phyloP scores from a whole-genome alignment of 2,888 invertebrate genomes.

The Megaustenia siamemsis region DNA sequence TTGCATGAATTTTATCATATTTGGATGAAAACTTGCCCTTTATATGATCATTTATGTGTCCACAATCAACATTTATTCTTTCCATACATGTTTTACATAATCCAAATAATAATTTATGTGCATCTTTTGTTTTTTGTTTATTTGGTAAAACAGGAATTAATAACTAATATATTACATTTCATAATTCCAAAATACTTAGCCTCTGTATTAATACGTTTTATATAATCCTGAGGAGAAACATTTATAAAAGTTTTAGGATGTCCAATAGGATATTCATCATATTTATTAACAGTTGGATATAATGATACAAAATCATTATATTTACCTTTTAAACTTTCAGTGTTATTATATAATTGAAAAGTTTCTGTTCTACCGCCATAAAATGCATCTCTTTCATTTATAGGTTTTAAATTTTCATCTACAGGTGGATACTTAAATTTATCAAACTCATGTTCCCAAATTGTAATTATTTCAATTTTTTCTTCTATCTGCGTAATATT shows the following conservation, averaged over 20 bases:
- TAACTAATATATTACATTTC: too few relatives aligned
- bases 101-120: constrained; percentile 2
- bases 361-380: constrained; percentile 29
- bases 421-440: constrained; percentile 6
- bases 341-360: constrained; percentile 24
- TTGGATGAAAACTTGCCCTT: too few relatives aligned
- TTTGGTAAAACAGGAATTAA: background rate
- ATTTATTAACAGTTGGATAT: constrained; percentile 36
- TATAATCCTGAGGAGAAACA: constrained; percentile 2
- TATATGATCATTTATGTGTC: too few relatives aligned
- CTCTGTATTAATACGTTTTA: too few relatives aligned
- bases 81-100: constrained; percentile 2
- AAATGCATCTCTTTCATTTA: constrained; percentile 28
- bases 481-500: background rate
- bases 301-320: constrained; percentile 18
- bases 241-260: constrained; percentile 17
- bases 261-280: constrained; percentile 31
- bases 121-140: constrained; percentile 3
- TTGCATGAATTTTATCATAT: too few relatives aligned
- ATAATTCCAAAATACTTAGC: too few relatives aligned
- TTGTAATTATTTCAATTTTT: too few relatives aligned
- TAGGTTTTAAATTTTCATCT: background rate
- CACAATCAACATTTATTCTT: constrained; percentile 6
- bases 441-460: too few relatives aligned
- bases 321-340: constrained; percentile 13